Percentiles rank a stretch among this genome's conserved stretches.
Evolutionary conservation across 2,113 vertebrate genomes (phyloP).

Genomic region (Anas platyrhynchos): DNA sequence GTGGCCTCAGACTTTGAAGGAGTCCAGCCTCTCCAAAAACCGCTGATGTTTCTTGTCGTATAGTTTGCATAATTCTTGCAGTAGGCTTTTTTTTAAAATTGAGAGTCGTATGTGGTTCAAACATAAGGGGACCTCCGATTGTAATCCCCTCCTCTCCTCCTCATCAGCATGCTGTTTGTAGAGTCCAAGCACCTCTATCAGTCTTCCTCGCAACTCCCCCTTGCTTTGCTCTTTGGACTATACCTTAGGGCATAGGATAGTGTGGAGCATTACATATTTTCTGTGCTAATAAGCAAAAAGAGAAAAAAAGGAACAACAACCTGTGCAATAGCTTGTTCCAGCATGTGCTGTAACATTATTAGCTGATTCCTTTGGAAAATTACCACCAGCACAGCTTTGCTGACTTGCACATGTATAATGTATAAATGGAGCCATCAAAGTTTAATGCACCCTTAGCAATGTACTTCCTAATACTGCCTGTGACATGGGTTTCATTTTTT

Average conservation of each 20-base stretch:
- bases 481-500: background rate
- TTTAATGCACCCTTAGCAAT: constrained; percentile 50
- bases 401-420: constrained; percentile 61
- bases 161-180: background rate
- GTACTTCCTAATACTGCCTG: background rate
- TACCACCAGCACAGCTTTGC: constrained; percentile 28
- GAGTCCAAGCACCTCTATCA: background rate
- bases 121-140: background rate
- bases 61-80: background rate
- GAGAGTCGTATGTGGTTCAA: background rate
- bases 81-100: background rate
- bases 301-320: background rate
- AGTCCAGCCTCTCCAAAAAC: background rate
- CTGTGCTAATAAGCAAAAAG: background rate
- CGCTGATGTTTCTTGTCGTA: background rate
- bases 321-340: constrained; percentile 10
- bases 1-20: background rate
- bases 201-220: background rate
- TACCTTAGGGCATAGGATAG: background rate
- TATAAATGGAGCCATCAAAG: constrained; percentile 53
- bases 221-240: background rate
- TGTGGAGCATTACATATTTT: background rate
- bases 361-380: constrained; percentile 51
- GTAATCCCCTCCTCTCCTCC: background rate
- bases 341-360: background rate